Percentiles rank a stretch among this genome's conserved stretches.
Conservation (phyloP, 2,113 vertebrate genomes). For the Onychostruthus taczanowskii region DNA sequence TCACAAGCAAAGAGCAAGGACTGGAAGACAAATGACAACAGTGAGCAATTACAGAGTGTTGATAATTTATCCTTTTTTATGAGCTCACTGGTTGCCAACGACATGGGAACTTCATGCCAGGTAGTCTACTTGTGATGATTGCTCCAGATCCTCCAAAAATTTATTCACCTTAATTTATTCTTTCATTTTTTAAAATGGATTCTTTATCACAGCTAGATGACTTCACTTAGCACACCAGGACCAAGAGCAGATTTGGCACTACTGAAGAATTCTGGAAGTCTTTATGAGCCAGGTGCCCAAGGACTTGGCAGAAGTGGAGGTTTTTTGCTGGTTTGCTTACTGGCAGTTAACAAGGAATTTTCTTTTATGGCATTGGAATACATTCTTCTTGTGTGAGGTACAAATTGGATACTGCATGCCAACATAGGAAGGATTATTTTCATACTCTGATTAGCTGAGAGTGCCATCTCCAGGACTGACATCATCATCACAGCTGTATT, state of each 20-base stretch:
- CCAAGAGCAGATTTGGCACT: background rate
- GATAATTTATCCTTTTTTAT: background rate
- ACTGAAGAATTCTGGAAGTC: background rate
- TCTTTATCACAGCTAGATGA: background rate
- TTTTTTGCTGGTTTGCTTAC: background rate
- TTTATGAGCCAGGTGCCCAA: background rate
- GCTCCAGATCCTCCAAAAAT: background rate
- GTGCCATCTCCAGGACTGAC: background rate
- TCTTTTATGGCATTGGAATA: background rate
- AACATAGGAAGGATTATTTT: background rate
- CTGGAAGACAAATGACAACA: background rate
- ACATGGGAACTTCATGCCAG: background rate
- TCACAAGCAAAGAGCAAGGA: background rate
- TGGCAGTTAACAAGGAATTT: background rate
- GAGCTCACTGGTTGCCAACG: background rate
- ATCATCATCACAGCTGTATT: background rate
- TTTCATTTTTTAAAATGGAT: background rate
- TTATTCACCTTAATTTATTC: background rate
- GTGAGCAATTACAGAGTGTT: background rate
- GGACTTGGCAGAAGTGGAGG: background rate
- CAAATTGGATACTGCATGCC: background rate
- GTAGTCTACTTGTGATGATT: background rate
- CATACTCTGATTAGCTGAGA: background rate
- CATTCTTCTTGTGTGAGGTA: background rate
- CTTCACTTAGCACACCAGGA: background rate